Conservation (phyloP, 2,797 vertebrate species). For the Discoglossus pictus region DNA sequence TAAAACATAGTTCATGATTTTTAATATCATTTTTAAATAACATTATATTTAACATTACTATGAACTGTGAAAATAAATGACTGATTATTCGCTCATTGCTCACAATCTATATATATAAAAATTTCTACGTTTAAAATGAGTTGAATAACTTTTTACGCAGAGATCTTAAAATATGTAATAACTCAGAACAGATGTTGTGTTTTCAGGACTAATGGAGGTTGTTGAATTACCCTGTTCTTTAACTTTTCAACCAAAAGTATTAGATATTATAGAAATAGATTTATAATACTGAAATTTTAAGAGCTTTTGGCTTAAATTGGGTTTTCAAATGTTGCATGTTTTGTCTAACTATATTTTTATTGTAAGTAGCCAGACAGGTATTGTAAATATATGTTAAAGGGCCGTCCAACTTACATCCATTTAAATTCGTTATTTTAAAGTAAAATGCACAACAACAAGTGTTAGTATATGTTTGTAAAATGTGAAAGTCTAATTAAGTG, state of each 20-base stretch:
- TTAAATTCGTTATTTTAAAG: too few species aligned
- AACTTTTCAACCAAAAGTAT: conserved; percentile 26
- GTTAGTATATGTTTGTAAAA: too few species aligned
- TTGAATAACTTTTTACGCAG: conserved; percentile 24
- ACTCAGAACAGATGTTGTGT: conserved; percentile 49
- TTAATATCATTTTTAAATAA: conserved; percentile 41
- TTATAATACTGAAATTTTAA: conserved; percentile 33
- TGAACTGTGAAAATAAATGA: conserved; percentile 46
- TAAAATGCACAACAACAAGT: too few species aligned
- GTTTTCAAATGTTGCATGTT: conserved; percentile 20
- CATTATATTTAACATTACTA: conserved; percentile 40
- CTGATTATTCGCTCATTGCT: conserved; percentile 44
- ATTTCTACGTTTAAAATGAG: conserved; percentile 27
- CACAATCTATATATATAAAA: conserved; percentile 43
- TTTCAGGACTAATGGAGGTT: conserved; percentile 40
- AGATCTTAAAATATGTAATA: conserved; percentile 46
- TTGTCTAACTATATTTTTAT: conserved; percentile 9
- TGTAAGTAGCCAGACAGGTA: too few species aligned
- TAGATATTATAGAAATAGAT: conserved; percentile 38
- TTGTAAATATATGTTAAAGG: too few species aligned
- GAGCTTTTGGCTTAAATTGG: conserved; percentile 25
- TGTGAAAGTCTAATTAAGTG: too few species aligned
- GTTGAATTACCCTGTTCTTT: conserved; percentile 41
- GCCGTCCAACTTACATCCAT: too few species aligned
- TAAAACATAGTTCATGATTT: conserved; percentile 48